Base-by-base conservation (phyloP, 2,113 vertebrate species). In the Istiophorus platypterus region DNA sequence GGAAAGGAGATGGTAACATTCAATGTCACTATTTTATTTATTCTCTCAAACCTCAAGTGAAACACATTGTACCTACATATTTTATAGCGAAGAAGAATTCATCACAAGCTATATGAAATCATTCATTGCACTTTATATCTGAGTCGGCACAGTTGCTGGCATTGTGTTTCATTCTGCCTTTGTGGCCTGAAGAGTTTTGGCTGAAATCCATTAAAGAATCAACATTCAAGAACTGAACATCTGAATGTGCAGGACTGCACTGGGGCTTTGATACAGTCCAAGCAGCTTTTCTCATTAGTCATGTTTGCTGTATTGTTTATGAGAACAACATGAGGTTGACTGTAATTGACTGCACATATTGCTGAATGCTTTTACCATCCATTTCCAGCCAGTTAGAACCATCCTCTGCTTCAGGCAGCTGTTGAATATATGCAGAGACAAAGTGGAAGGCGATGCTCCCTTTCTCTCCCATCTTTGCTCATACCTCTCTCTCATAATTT, bases 111-210 rank as follows among this genome's bases (percentile, higher is more conserved):
- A 84, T 42, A 49, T 65, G 62, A 87, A 80, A 80, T 85, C 69
- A 65, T 76, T 90, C 76, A 67, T 74, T 59, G 82, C 78, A 84
- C 86, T 59, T 83, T 85, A 76, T 72, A 88, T 91, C 90, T 90
- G 89, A 90, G 79, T 85, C 74, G 78, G 81, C 88, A 87, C 84
- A 73, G 87, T 90, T 86, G 82, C 89, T 93, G 89, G 89, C 91
- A 87, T 74, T 41, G 52, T 59, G 89, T 80, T 85, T 77, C 81
- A 57, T 69, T 91, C 76, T 62, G 87, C 80, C 86, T 88, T 87
- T 78, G 79, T 88, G 63, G 83, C 81, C 86, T 78, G 56, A 84
- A 83, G 86, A 67, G 70, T 80, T 89, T 90, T 92, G 91, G 90
- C 88, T 73, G 72, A 70, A 81, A 80, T 93, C 91, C 91, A 92